These are phyloP conservation scores for Thunnus albacares DNA, from an alignment of 2,797 vertebrate genomes.

Conservation along the genomic window DNA sequence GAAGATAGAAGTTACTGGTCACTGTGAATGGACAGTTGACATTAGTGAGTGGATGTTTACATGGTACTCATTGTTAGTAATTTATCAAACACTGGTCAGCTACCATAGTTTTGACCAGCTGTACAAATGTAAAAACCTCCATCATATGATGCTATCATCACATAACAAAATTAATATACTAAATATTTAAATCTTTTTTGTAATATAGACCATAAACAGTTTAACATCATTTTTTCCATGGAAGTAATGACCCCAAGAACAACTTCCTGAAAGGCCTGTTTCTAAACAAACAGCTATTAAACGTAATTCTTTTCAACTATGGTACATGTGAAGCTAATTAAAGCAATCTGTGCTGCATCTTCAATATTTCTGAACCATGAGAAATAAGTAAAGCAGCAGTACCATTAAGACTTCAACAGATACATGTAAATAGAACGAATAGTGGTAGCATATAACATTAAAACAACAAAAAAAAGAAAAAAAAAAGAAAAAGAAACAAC, in stretches of 20 bases:
- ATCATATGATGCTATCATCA: not conserved
- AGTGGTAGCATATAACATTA: conserved; percentile 33
- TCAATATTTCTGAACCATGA: conserved; percentile 47
- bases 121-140: not conserved
- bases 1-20: conserved; percentile 24
- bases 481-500: conserved; percentile 18
- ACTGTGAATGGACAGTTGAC: conserved; percentile 7
- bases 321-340: conserved; percentile 59
- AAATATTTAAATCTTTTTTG: not conserved
- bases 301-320: conserved; percentile 35
- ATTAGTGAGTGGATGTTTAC: not conserved
- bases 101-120: not conserved
- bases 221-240: conserved; percentile 26
- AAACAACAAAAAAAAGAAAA: not conserved
- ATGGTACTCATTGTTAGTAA: conserved; percentile 10
- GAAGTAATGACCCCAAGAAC: not conserved
- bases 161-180: not conserved
- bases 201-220: not conserved
- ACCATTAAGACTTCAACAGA: conserved; percentile 38
- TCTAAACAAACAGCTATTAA: conserved; percentile 67
- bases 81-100: not conserved
- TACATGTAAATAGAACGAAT: conserved; percentile 33
- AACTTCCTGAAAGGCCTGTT: conserved; percentile 8
- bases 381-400: conserved; percentile 19
- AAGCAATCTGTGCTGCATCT: conserved; percentile 42